phyloP scores from a whole-genome alignment of 2,797 vertebrate species.

The Pseudochromis fuscus region DNA sequence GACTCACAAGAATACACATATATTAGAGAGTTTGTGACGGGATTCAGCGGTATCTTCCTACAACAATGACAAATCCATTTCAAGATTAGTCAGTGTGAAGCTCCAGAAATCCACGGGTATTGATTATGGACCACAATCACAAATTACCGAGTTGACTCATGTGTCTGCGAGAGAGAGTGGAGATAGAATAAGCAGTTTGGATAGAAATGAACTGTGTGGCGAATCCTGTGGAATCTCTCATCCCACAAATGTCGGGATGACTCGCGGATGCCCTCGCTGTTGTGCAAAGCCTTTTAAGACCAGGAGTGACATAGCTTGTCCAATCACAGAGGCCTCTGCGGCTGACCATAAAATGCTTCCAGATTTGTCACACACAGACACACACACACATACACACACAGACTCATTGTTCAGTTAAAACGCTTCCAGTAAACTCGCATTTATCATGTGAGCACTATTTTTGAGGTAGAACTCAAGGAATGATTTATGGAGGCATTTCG shows the following conservation, averaged over 20 bases:
- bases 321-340: slow-evolving; percentile 84
- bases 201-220: slow-evolving; percentile 72
- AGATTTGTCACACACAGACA: slow-evolving; percentile 84
- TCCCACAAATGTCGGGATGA: slow-evolving; percentile 78
- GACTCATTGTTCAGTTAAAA: slow-evolving; percentile 83
- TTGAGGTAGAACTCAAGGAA: slow-evolving; percentile 79
- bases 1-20: slow-evolving; percentile 44
- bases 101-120: slow-evolving; percentile 64
- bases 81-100: slow-evolving; percentile 62
- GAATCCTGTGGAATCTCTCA: slow-evolving; percentile 75
- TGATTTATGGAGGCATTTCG: slow-evolving; percentile 85
- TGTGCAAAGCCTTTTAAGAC: slow-evolving; percentile 83
- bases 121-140: slow-evolving; percentile 72
- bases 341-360: slow-evolving; percentile 87
- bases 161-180: slow-evolving; percentile 66
- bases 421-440: slow-evolving; percentile 86
- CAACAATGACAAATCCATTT: slow-evolving; percentile 66
- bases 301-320: slow-evolving; percentile 84
- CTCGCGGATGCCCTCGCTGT: slow-evolving; percentile 80
- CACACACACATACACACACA: slow-evolving; percentile 71
- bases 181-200: slow-evolving; percentile 72
- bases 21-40: slow-evolving; percentile 38
- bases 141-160: slow-evolving; percentile 68
- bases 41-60: slow-evolving; percentile 50
- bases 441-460: slow-evolving; percentile 84